These are phyloP conservation scores for Catostomus latipinnis DNA, from an alignment of 2,797 vertebrate genomes.

Conservation along the genomic window DNA sequence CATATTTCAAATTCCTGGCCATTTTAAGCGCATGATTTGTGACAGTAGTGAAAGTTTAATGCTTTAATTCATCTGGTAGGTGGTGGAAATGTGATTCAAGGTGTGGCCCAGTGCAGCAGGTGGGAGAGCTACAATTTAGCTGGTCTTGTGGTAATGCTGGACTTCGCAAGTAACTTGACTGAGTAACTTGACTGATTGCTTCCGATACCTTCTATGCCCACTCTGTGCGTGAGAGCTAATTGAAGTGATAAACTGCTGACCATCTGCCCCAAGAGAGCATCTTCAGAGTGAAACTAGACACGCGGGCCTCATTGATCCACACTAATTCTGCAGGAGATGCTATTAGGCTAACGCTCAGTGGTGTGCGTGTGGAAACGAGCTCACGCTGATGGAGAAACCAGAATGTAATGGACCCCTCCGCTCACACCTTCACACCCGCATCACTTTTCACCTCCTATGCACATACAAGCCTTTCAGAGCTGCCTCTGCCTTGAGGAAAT, in stretches of 20 bases:
- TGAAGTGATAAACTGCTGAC: constrained; percentile 69
- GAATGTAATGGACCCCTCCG: constrained; percentile 47
- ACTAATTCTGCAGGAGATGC: constrained; percentile 65
- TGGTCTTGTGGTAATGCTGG: constrained; percentile 51
- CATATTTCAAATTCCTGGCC: constrained; percentile 31
- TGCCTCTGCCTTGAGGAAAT: constrained; percentile 44
- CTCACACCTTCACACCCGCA: constrained; percentile 40
- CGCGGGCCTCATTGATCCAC: constrained; percentile 61
- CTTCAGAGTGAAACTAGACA: constrained; percentile 61
- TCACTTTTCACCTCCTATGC: constrained; percentile 42
- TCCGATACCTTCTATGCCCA: constrained; percentile 39
- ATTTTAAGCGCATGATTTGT: constrained; percentile 40
- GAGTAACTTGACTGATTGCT: constrained; percentile 14
- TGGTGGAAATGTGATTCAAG: constrained; percentile 56
- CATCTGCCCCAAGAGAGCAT: constrained; percentile 67
- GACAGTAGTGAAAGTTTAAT: constrained; percentile 43
- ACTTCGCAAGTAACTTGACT: constrained; percentile 15
- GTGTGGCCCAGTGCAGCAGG: constrained; percentile 33
- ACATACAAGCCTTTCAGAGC: constrained; percentile 40
- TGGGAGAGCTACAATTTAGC: constrained; percentile 21
- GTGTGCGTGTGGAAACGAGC: constrained; percentile 38
- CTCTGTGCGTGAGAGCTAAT: constrained; percentile 64
- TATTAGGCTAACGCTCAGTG: constrained; percentile 52
- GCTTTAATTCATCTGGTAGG: constrained; percentile 45
- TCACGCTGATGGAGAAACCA: constrained; percentile 42